Conservation (phyloP, 2,113 vertebrate species). For the Chaetorhynchus papuensis region DNA sequence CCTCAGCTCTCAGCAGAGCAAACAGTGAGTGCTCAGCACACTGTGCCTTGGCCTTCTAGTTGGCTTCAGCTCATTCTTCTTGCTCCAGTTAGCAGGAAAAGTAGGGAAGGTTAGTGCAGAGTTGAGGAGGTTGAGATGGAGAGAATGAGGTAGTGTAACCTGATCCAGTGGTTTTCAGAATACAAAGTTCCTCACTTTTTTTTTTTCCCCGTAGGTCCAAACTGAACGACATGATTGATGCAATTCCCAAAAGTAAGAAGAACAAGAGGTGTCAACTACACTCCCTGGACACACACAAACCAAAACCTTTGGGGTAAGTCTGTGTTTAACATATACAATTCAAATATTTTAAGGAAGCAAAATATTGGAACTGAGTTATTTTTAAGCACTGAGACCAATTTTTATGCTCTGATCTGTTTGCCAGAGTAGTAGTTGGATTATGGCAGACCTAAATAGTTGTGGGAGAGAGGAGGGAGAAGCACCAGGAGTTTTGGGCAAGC, state of each 20-base stretch:
- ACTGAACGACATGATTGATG: slow-evolving; percentile 92
- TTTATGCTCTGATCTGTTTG: neutral
- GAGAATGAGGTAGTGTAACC: neutral
- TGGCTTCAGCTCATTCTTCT: slow-evolving; percentile 1
- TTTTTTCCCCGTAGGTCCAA: slow-evolving; percentile 79
- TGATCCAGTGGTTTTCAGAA: neutral
- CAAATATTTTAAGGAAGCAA: neutral
- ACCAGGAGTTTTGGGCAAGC: neutral
- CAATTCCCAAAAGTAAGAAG: slow-evolving; percentile 99
- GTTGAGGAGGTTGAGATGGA: neutral
- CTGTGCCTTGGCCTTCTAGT: neutral
- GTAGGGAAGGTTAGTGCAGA: neutral
- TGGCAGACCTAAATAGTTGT: neutral
- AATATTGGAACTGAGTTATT: neutral
- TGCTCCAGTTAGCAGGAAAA: slow-evolving; percentile 7
- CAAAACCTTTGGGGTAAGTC: slow-evolving; percentile 95
- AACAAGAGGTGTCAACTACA: slow-evolving; percentile 96
- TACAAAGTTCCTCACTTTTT: neutral
- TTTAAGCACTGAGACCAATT: neutral
- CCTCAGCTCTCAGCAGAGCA: neutral
- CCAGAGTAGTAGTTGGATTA: neutral
- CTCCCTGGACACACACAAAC: slow-evolving; percentile 97
- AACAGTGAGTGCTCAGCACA: neutral
- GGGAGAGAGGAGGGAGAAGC: neutral
- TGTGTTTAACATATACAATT: neutral